Percentiles rank a stretch among this genome's conserved stretches.
Evolutionary conservation across 30 jellyfish, hydroid and myxozoan genomes (phyloP).

Genomic region (Pseudorhiza aurosa): DNA sequence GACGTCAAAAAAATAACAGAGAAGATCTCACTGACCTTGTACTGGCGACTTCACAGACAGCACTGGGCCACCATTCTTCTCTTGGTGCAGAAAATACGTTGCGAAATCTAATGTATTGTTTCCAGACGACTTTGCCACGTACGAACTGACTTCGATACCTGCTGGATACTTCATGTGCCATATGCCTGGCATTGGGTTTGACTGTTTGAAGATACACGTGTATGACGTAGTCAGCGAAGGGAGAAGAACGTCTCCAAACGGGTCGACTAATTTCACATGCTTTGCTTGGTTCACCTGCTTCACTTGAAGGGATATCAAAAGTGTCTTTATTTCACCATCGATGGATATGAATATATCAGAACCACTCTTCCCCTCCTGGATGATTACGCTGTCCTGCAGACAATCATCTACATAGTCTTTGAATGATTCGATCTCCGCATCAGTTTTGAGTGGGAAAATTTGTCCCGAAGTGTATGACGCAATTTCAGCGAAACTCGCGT

Average conservation of each 20-base stretch:
- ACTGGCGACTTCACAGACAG: slow-evolving; percentile 23
- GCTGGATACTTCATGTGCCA: slow-evolving; percentile 57
- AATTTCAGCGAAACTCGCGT: slow-evolving; percentile 51
- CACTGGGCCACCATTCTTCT: slow-evolving; percentile 26
- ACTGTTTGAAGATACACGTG: slow-evolving; percentile 13
- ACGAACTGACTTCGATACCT: slow-evolving; percentile 15
- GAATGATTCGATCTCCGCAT: slow-evolving; percentile 37
- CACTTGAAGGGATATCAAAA: slow-evolving; percentile 33
- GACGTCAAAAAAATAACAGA: background rate
- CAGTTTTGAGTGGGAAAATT: slow-evolving; percentile 36
- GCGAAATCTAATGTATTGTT: slow-evolving; percentile 41
- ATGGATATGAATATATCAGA: slow-evolving; percentile 6
- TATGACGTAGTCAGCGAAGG: slow-evolving; percentile 10
- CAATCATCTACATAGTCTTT: slow-evolving; percentile 58
- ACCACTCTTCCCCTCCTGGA: slow-evolving; percentile 62
- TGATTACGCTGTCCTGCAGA: slow-evolving; percentile 39
- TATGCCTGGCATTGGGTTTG: slow-evolving; percentile 55
- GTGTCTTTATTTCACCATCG: slow-evolving; percentile 31
- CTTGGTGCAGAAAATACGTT: slow-evolving; percentile 51
- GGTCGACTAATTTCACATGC: slow-evolving; percentile 43
- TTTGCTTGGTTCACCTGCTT: slow-evolving; percentile 25
- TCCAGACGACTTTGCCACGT: slow-evolving; percentile 45
- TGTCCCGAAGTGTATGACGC: slow-evolving; percentile 89
- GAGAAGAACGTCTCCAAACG: slow-evolving; percentile 23
- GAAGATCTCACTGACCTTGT: background rate